phyloP scores from a whole-genome alignment of 2,888 invertebrate genomes.

The Lasioglossum calceatum region DNA sequence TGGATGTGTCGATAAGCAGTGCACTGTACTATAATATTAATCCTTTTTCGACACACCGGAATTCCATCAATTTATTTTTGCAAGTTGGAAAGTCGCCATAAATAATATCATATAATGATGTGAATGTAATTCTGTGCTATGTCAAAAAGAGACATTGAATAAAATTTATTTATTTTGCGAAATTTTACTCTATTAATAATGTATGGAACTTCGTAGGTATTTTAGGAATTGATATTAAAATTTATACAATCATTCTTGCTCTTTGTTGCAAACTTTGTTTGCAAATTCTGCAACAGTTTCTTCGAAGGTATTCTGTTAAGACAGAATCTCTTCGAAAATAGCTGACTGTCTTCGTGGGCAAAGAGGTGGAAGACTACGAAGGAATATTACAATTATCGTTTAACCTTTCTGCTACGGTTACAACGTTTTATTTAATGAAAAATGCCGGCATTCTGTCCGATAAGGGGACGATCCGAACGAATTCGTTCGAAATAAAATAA shows the following conservation, averaged over 20 bases:
- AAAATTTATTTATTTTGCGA: neutral
- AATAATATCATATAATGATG: neutral
- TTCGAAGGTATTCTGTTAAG: neutral
- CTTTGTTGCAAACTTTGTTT: neutral
- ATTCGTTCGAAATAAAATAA: constrained; percentile 6
- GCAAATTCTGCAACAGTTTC: neutral
- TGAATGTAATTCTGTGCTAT: neutral
- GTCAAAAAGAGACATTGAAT: neutral
- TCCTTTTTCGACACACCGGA: neutral
- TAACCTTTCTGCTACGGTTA: neutral
- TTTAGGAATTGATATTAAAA: neutral
- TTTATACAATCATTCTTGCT: neutral
- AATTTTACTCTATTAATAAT: neutral
- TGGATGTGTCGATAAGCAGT: neutral
- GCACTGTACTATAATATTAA: neutral
- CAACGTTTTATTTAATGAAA: neutral
- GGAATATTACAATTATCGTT: neutral
- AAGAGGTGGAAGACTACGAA: neutral
- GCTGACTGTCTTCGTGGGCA: neutral
- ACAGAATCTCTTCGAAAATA: neutral
- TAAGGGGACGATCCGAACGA: neutral
- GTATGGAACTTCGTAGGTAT: neutral
- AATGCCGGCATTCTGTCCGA: neutral
- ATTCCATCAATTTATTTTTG: no score
- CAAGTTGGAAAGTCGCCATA: neutral